phyloP scores from a whole-genome alignment of 2,797 vertebrate genomes.

The Glyptemys insculpta region DNA sequence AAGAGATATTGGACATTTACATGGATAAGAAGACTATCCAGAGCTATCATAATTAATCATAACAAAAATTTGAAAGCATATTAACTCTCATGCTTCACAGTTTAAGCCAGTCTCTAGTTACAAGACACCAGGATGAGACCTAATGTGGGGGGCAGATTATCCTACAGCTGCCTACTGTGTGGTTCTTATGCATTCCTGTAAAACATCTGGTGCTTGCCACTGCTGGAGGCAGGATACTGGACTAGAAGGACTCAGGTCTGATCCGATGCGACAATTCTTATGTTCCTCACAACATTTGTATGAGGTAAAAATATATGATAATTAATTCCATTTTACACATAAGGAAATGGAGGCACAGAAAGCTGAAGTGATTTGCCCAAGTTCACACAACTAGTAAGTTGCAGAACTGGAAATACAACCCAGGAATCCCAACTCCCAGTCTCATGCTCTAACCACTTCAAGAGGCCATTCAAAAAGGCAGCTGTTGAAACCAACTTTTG shows the following conservation, averaged over 20 bases:
- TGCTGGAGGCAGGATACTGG: background rate
- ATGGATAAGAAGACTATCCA: background rate
- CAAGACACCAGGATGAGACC: background rate
- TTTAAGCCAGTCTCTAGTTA: background rate
- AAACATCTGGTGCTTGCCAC: background rate
- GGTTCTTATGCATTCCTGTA: background rate
- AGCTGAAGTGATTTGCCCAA: background rate
- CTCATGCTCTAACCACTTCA: background rate
- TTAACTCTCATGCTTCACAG: background rate
- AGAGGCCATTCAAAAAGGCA: background rate
- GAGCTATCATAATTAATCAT: background rate
- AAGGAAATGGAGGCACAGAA: background rate
- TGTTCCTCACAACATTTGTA: background rate
- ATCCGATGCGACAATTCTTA: background rate
- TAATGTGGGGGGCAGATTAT: background rate
- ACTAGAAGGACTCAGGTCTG: rapidly evolving
- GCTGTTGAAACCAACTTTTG: background rate
- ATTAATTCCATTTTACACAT: background rate
- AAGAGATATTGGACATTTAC: background rate
- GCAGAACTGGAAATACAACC: background rate
- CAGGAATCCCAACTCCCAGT: background rate
- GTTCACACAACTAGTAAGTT: background rate
- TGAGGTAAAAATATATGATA: background rate
- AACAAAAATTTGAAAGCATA: background rate
- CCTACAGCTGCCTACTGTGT: background rate